These are phyloP conservation scores for Vulpes vulpes DNA, from an alignment of 2,113 vertebrate species.

Conservation along the genomic window DNA sequence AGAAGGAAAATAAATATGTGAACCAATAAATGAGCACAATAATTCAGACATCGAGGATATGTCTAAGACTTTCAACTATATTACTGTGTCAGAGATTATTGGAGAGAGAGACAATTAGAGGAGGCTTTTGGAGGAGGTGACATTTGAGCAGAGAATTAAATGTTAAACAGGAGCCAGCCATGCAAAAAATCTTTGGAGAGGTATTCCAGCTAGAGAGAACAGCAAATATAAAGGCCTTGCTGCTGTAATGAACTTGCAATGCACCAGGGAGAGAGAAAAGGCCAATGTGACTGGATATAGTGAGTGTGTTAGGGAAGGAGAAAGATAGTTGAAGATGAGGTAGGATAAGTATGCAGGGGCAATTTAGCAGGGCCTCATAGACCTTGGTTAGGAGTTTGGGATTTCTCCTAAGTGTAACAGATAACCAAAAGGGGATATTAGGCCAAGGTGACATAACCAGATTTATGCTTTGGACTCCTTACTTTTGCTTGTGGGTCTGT, in stretches of 20 bases:
- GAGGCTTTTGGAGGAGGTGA: background rate
- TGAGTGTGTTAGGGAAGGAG: background rate
- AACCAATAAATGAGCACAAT: background rate
- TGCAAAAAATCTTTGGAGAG: background rate
- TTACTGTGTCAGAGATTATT: background rate
- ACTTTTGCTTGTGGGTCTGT: background rate
- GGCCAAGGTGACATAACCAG: background rate
- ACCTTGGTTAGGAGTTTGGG: background rate
- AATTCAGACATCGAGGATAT: background rate
- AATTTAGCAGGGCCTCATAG: background rate
- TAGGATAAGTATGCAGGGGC: background rate
- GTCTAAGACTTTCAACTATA: background rate
- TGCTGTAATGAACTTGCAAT: background rate
- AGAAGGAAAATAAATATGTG: background rate
- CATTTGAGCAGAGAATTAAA: conserved; percentile 40
- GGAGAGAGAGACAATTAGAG: background rate
- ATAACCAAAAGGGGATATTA: background rate
- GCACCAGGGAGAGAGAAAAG: background rate
- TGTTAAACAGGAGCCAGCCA: background rate
- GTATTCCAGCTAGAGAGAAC: background rate
- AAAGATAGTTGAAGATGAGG: background rate
- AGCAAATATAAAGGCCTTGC: background rate
- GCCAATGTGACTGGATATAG: background rate
- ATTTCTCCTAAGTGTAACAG: background rate
- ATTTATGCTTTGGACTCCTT: conserved; percentile 29